Conservation (phyloP, 2,888 invertebrate species). For the Plagiodera versicolora region DNA sequence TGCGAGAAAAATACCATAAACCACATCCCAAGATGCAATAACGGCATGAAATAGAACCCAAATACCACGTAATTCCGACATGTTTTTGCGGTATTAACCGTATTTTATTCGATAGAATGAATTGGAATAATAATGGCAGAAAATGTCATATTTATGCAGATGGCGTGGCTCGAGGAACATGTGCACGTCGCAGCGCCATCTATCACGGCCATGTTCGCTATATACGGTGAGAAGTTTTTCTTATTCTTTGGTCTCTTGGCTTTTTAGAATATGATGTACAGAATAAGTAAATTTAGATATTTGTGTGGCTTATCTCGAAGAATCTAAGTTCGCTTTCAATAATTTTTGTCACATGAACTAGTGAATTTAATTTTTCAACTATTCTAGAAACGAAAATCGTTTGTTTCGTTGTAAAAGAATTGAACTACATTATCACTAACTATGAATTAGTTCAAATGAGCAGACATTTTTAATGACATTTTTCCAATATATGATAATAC, state of each 20-base stretch:
- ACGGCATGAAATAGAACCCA: slow-evolving; percentile 17
- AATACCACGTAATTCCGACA: slow-evolving; percentile 34
- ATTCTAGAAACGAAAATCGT: too few species aligned
- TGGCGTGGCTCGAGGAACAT: slow-evolving; percentile 37
- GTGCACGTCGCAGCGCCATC: slow-evolving; percentile 46
- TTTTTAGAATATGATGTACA: too few species aligned
- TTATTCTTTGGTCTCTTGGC: background rate
- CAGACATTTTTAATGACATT: too few species aligned
- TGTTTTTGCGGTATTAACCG: slow-evolving; percentile 32
- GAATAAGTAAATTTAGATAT: too few species aligned
- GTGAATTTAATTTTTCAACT: too few species aligned
- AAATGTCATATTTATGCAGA: slow-evolving; percentile 46
- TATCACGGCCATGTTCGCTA: slow-evolving; percentile 41
- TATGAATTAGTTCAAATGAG: too few species aligned
- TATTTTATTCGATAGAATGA: slow-evolving; percentile 41
- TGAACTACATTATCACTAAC: too few species aligned
- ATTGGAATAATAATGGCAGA: slow-evolving; percentile 43
- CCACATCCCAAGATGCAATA: slow-evolving; percentile 5
- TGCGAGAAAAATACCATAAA: background rate
- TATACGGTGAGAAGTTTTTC: background rate
- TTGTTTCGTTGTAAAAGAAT: too few species aligned
- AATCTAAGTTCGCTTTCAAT: too few species aligned
- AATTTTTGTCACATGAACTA: too few species aligned
- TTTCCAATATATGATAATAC: too few species aligned
- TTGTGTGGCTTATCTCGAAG: too few species aligned